Evolutionary conservation across 2,113 vertebrate genomes (phyloP).

Genomic region (Propithecus coquereli): DNA sequence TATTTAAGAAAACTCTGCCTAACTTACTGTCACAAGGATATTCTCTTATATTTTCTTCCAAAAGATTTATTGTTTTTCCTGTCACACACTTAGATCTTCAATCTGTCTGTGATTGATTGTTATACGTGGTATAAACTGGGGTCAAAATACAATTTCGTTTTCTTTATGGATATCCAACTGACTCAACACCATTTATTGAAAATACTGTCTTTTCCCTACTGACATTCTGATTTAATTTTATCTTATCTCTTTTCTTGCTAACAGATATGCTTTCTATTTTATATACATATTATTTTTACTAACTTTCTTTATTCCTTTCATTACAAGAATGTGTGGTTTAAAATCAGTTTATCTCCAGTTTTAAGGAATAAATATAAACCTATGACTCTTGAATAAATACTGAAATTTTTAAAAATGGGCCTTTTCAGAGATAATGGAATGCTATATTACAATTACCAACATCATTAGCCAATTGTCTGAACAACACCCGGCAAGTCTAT

Average conservation of each 20-base stretch:
- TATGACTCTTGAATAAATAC: neutral
- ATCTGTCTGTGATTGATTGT: neutral
- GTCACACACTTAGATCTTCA: neutral
- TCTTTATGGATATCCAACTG: neutral
- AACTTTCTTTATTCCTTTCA: neutral
- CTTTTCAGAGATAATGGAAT: neutral
- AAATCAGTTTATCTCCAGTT: neutral
- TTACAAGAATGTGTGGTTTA: neutral
- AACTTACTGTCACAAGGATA: neutral
- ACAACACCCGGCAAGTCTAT: neutral
- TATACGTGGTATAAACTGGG: neutral
- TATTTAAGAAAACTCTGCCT: neutral
- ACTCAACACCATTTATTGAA: neutral
- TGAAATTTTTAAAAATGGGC: neutral
- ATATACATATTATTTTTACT: neutral
- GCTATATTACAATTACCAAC: neutral
- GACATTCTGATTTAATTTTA: neutral
- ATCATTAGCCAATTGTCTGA: neutral
- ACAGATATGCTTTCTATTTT: neutral
- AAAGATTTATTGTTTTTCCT: conserved; percentile 9
- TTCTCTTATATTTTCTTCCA: neutral
- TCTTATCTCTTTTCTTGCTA: neutral
- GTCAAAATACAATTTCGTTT: conserved; percentile 38
- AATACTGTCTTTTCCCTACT: neutral
- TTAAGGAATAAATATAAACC: neutral